Conservation (phyloP, 2,797 vertebrate genomes). For the Sciaenops ocellatus region DNA sequence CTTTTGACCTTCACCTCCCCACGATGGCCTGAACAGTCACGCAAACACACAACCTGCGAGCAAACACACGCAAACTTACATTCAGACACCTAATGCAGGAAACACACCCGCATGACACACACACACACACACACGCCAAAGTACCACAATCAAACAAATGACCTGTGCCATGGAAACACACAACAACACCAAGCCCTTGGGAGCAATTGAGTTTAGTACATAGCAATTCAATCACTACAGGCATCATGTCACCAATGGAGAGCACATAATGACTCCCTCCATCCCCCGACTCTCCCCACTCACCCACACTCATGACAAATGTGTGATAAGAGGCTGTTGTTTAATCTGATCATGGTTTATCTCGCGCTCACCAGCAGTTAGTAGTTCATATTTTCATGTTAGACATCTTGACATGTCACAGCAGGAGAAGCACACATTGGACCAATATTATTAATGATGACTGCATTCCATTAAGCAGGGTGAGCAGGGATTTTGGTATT, state of each 20-base stretch:
- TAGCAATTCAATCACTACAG: conserved; percentile 28
- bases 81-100: neutral
- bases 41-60: neutral
- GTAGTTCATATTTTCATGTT: neutral
- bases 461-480: too few relatives aligned
- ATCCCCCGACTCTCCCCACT: neutral
- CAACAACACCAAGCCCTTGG: conserved; percentile 12
- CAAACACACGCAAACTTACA: neutral
- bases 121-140: conserved; percentile 22
- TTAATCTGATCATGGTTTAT: neutral
- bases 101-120: conserved; percentile 36
- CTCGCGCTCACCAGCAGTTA: neutral
- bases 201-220: conserved; percentile 22
- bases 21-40: conserved; percentile 2
- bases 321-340: neutral
- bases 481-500: neutral
- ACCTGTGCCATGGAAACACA: conserved; percentile 36
- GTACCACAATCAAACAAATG: conserved; percentile 34
- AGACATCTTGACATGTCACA: neutral
- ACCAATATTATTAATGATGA: neutral
- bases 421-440: neutral
- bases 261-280: conserved; percentile 4
- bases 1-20: conserved; percentile 51
- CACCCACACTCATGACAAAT: neutral
- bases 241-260: conserved; percentile 6